phyloP scores from a whole-genome alignment of 2,888 invertebrate species.

The Synanthedon vespiformis region DNA sequence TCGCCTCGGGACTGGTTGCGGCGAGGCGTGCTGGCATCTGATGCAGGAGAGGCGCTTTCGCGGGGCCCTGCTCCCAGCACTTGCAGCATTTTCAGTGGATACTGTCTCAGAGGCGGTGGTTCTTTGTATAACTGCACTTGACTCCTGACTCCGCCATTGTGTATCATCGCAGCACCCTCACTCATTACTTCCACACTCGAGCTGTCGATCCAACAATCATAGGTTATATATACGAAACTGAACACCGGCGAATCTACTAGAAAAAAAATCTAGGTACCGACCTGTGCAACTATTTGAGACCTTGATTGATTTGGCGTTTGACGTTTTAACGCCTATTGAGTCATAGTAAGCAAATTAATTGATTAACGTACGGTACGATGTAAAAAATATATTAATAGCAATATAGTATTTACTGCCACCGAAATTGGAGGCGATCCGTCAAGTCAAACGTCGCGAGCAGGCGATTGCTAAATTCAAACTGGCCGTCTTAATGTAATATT shows the following conservation, averaged over 20 bases:
- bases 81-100: slow-evolving; percentile 26
- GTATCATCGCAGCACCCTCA: slow-evolving; percentile 54
- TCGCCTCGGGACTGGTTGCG: slow-evolving; percentile 38
- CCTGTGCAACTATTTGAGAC: slow-evolving; percentile 29
- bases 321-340: slow-evolving; percentile 42
- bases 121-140: slow-evolving; percentile 26
- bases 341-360: slow-evolving; percentile 52
- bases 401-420: slow-evolving; percentile 44
- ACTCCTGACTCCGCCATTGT: slow-evolving; percentile 44
- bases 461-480: slow-evolving; percentile 23
- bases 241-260: slow-evolving; percentile 17
- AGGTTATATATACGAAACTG: slow-evolving; percentile 8
- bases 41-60: slow-evolving; percentile 17
- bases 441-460: slow-evolving; percentile 33
- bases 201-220: background rate
- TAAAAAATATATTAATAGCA: slow-evolving; percentile 42
- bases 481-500: slow-evolving; percentile 14
- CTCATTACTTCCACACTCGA: slow-evolving; percentile 29
- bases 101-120: slow-evolving; percentile 33
- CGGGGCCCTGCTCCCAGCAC: slow-evolving; percentile 18
- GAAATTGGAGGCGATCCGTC: slow-evolving; percentile 58
- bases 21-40: slow-evolving; percentile 21
- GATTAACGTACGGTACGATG: slow-evolving; percentile 39
- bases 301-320: slow-evolving; percentile 31
- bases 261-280: slow-evolving; percentile 26